Evolutionary conservation across 2,113 vertebrate species (phyloP), one percentile per base, ranked within the genome.

Genomic region (Calonectris borealis): DNA sequence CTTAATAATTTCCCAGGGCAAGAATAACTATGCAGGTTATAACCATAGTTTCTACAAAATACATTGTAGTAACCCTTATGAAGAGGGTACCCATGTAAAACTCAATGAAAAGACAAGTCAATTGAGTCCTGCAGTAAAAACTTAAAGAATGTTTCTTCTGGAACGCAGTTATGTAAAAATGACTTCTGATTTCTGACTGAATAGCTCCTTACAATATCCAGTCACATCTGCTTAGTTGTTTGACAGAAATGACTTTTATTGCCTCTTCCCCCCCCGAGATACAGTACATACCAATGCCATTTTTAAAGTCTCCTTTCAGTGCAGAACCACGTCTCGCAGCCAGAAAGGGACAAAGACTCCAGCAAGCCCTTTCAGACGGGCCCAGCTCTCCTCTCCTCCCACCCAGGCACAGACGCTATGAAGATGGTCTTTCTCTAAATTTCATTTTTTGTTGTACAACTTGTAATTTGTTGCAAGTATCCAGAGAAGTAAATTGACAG

Each of bases 341-440:
- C 21, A 79, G 58, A 68, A 84, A 82, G 32, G 46, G 26, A 81
- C 31, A 85, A 91, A 62, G 73, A 7, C 15, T 77, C 48, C 73
- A 72, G 62, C 36, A 40, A 89, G 8, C 25, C 62, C 44, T 57
- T 82, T 87, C 61, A 87, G 54, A 17, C 20, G 64, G 65, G 65
- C 18, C 54, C 0, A 0, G 60, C 27, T 73, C 52, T 79, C 38
- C 49, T 64, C 49, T 75, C 27, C 34, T 17, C 16, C 8, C 2
- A 4, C 57, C 13, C 2, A 1, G 18, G 29, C 52, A 64, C 48
- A 57, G 1, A 0, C 0, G 0, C 18, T 38, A 0, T n/a, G 60
- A 68, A 76, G 42, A 69, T 29, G 14, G 42, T 29, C 17, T 89
- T 92, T 60, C 76, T 90, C 57, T 64, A 57, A 20, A 19, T 71